Base-by-base conservation (phyloP, 2,888 invertebrate species). In the Sialis lutaria region DNA sequence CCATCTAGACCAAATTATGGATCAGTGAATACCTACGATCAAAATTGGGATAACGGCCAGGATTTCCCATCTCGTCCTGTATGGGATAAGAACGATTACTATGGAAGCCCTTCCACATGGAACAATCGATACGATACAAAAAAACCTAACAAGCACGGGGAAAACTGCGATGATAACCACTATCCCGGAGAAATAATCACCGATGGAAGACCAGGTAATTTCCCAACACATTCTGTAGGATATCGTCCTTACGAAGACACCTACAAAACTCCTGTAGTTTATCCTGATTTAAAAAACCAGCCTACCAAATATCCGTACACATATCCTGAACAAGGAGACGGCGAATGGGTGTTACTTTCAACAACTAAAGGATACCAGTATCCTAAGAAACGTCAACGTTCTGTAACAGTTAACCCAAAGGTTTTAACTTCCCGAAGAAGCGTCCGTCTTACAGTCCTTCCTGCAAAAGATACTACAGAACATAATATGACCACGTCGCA, bases 261-360 rank as follows among this genome's bases (percentile, higher is more conserved):
- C 1, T 43, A 30, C 10, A 12, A n/a, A 10, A 12, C 43, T 33
- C 31, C 31, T n/a, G n/a, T 12, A 43, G n/a, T n/a, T 7, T 13
- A 43, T 8, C 10, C 9, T 6, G 13, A 33, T 12, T 12, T 12
- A 4, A 7, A n/a, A 12, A 7, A 9, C 5, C 30, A 30, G 8
- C 72, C 74, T 37, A 67, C 72, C 13, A 73, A 73, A 45, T 72
- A 74, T 56, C 72, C 76, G 1, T 62, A 67, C 4, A 69, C 72
- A 3, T 72, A 79, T 59, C 81, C 82, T 1, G 68, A 73, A 1
- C 69, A 70, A 50, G 79, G 80, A 1, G 79, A 83, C 50, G 85
- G 85, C 1, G 79, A 83, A 54, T 85, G 85, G 85, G 76, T 85
- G 2, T 64, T 85, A 2, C 62, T 85, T 6, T 83, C 83, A 1